A percentile compares a stretch with the other conserved stretches of the same genome.
Conservation (phyloP, 2,113 vertebrate species). For the Trogon melanurus region DNA sequence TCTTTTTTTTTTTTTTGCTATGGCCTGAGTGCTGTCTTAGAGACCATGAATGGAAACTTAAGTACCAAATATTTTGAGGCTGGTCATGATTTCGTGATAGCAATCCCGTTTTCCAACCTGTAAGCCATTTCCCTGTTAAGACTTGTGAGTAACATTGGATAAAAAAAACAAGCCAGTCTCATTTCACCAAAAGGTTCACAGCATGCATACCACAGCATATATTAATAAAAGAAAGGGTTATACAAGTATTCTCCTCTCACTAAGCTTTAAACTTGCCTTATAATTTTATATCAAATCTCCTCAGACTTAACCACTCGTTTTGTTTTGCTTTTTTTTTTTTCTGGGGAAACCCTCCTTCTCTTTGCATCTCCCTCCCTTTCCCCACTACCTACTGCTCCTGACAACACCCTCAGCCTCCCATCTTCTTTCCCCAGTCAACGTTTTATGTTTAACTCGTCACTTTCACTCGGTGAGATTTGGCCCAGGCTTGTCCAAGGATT, state of each 20-base stretch:
- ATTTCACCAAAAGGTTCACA: background rate
- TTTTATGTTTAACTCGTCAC: background rate
- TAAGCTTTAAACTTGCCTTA: background rate
- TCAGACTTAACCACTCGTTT: background rate
- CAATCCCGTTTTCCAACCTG: slow-evolving; percentile 37
- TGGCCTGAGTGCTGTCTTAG: slow-evolving; percentile 18
- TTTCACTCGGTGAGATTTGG: background rate
- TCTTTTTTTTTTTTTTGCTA: background rate
- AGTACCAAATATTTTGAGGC: slow-evolving; percentile 45
- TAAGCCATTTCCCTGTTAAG: slow-evolving; percentile 15
- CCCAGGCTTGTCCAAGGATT: background rate
- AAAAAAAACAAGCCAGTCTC: background rate
- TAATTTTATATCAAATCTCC: background rate
- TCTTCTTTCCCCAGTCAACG: background rate
- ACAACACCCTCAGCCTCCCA: background rate
- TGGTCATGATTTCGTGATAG: slow-evolving; percentile 36
- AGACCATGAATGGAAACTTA: slow-evolving; percentile 62
- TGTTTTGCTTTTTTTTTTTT: too few species aligned
- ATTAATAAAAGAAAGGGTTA: background rate
- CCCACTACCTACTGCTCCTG: background rate
- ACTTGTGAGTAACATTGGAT: background rate
- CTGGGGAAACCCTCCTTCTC: background rate
- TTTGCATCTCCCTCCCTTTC: background rate
- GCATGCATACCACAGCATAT: background rate
- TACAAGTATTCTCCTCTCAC: background rate